phyloP scores from a whole-genome alignment of 2,888 invertebrate species.

The Adineta ricciae region DNA sequence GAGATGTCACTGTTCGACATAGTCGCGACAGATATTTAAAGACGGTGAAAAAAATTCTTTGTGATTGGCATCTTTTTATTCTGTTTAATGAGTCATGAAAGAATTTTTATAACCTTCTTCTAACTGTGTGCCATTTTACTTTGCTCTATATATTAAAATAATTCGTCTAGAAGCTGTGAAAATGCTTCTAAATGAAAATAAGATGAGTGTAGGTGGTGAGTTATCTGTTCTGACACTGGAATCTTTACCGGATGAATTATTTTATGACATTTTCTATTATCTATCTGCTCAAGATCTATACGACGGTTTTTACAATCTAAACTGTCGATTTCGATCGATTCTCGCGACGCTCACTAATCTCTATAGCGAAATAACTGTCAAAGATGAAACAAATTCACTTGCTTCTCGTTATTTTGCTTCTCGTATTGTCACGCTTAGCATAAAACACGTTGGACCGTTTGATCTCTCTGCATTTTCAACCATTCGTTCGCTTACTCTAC shows the following conservation, averaged over 20 bases:
- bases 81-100: no score
- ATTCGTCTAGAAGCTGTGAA: no score
- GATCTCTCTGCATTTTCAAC: background rate
- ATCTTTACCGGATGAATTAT: background rate
- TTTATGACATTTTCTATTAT: background rate
- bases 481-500: background rate
- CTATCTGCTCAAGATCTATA: background rate
- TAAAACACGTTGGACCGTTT: background rate
- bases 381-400: background rate
- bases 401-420: background rate
- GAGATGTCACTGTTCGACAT: no score
- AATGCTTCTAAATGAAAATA: no score
- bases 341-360: background rate
- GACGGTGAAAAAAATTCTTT: no score
- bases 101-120: no score
- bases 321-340: background rate
- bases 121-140: no score
- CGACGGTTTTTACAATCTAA: background rate
- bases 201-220: no score
- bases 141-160: no score
- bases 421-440: background rate
- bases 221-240: background rate
- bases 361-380: background rate
- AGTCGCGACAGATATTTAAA: no score
- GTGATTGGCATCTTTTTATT: no score